Evolutionary conservation across 23 tunicate species (phyloP).

Genomic region (Trididemnum clinides): DNA sequence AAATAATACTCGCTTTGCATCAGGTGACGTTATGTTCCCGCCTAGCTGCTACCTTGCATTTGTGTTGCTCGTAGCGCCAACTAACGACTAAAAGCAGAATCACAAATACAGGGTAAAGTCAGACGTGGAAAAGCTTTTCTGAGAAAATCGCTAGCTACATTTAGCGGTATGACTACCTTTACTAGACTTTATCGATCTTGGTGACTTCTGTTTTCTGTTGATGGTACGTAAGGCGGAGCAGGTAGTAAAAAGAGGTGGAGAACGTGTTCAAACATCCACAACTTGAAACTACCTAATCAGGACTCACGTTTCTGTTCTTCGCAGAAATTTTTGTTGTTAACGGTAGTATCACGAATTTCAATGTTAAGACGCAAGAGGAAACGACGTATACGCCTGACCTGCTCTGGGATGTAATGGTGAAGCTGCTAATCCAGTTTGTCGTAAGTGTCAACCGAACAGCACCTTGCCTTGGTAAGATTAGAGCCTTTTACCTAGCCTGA

Average conservation of each 20-base stretch:
- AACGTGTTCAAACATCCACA: not conserved
- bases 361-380: no score
- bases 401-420: no score
- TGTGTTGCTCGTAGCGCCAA: constrained; percentile 14
- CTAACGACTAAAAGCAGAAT: not conserved
- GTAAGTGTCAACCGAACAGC: no score
- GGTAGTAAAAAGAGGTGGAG: constrained; percentile 15
- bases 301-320: not conserved
- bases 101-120: constrained; percentile 36
- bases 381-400: no score
- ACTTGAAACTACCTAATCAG: constrained; percentile 40
- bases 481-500: no score
- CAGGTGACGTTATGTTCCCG: not conserved
- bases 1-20: no score
- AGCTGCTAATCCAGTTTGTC: no score
- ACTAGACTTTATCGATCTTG: not conserved
- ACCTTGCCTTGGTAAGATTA: no score
- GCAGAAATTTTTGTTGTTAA: not conserved
- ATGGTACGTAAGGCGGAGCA: constrained; percentile 6
- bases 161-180: not conserved
- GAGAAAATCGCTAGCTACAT: not conserved
- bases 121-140: not conserved
- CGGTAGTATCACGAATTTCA: not conserved
- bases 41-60: constrained; percentile 21
- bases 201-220: not conserved